A percentile compares a stretch with the other conserved stretches of the same genome.
These are phyloP conservation scores for Drosophila ezoana DNA, from an alignment of 2,888 invertebrate species.

Conservation along the genomic window DNA sequence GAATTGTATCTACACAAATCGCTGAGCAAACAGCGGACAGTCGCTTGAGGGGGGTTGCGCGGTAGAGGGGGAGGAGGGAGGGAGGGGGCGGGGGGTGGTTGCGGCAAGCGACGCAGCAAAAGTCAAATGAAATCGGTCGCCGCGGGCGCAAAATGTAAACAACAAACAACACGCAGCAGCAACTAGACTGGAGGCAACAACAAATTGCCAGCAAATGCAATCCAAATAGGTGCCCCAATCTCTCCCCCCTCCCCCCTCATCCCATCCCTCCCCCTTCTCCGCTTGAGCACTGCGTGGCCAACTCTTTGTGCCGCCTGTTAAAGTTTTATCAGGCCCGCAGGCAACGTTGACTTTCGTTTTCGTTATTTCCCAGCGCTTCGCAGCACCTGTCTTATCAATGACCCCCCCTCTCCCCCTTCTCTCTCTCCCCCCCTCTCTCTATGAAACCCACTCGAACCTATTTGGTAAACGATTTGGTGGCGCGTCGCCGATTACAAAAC, in stretches of 20 bases:
- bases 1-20: slow-evolving; percentile 55
- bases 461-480: slow-evolving; percentile 53
- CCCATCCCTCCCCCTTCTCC: background rate
- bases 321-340: slow-evolving; percentile 57
- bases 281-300: no score
- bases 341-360: slow-evolving; percentile 55
- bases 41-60: background rate
- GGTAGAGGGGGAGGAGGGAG: background rate
- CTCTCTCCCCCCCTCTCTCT: background rate
- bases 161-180: slow-evolving; percentile 20
- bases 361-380: slow-evolving; percentile 30
- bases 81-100: background rate
- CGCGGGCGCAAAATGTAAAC: slow-evolving; percentile 52
- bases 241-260: background rate
- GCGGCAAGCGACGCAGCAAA: slow-evolving; percentile 17
- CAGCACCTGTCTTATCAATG: slow-evolving; percentile 58
- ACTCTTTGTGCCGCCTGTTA: background rate
- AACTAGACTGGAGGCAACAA: slow-evolving; percentile 5
- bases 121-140: slow-evolving; percentile 58
- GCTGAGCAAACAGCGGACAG: slow-evolving; percentile 47
- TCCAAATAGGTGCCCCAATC: slow-evolving; percentile 39
- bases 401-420: background rate
- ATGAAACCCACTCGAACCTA: slow-evolving; percentile 43
- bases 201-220: slow-evolving; percentile 48
- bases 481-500: slow-evolving; percentile 53